Evolutionary conservation across 2,888 invertebrate genomes (phyloP).

Genomic region (Eristalinus aeneus): DNA sequence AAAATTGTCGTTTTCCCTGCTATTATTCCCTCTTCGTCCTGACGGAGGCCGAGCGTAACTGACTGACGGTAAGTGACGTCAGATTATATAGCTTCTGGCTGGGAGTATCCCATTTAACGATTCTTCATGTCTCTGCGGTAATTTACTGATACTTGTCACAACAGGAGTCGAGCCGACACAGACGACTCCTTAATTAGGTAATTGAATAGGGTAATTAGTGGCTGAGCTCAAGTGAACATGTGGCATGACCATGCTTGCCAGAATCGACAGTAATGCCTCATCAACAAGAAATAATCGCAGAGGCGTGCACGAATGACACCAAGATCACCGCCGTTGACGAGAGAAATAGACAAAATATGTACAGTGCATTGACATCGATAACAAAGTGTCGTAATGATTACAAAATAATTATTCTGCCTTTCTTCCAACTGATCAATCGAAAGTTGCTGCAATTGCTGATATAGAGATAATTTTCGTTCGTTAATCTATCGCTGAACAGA

Average conservation of each 20-base stretch:
- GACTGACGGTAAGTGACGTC: constrained; percentile 30
- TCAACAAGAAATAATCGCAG: constrained; percentile 19
- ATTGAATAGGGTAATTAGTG: constrained; percentile 55
- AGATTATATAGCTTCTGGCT: neutral
- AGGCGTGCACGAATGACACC: constrained; percentile 3
- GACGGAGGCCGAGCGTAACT: neutral
- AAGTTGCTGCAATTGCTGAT: neutral
- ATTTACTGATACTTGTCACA: constrained; percentile 21
- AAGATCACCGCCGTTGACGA: constrained; percentile 13
- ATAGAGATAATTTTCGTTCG: constrained; percentile 1
- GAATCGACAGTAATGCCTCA: constrained; percentile 6
- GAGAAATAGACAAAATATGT: neutral
- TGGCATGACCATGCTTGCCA: constrained; percentile 11
- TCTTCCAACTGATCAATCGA: constrained; percentile 3
- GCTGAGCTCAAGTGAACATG: constrained; percentile 4
- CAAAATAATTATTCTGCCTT: constrained; percentile 30
- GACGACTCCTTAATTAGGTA: constrained; percentile 49
- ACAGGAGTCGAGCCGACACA: constrained; percentile 7
- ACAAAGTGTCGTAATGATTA: constrained; percentile 27
- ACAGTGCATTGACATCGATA: constrained; percentile 46
- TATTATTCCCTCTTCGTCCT: neutral
- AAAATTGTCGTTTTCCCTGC: neutral
- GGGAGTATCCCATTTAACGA: constrained; percentile 34
- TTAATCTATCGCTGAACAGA: neutral
- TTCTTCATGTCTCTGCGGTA: constrained; percentile 25